These are phyloP conservation scores for Heliconius congener DNA, from an alignment of 1,140 invertebrate genomes.

Conservation along the genomic window DNA sequence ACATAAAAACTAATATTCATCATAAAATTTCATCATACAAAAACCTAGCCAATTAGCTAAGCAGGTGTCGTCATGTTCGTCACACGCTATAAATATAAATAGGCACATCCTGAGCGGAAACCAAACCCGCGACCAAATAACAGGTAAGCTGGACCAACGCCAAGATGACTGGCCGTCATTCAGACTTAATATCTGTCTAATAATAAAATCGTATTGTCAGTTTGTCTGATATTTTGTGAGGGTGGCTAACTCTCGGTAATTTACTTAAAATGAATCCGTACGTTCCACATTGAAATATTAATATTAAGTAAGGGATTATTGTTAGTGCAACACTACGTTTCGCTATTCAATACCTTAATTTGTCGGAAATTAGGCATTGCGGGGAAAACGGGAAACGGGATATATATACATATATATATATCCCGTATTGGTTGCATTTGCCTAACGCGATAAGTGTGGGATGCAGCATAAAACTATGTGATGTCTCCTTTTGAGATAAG, in stretches of 20 bases:
- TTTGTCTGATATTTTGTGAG: background rate
- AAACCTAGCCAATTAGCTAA: constrained; percentile 35
- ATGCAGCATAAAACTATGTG: no score
- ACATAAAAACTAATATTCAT: background rate
- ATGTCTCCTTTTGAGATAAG: no score
- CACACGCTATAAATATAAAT: constrained; percentile 49
- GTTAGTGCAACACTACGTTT: no score
- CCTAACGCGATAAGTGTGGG: no score
- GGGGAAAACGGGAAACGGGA: no score
- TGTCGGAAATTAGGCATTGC: no score
- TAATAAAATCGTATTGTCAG: constrained; percentile 16
- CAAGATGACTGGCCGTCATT: constrained; percentile 39
- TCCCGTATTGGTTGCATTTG: no score
- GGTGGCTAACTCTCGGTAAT: background rate
- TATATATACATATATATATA: no score
- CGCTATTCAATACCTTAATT: no score
- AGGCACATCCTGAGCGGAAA: constrained; percentile 54
- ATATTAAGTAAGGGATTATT: no score
- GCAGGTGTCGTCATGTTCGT: constrained; percentile 38
- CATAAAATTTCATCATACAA: constrained; percentile 26
- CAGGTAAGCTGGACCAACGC: constrained; percentile 53
- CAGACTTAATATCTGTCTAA: constrained; percentile 23
- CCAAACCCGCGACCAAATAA: constrained; percentile 47
- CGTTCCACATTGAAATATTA: no score
- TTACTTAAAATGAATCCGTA: no score